These are phyloP conservation scores for Emmelina monodactyla DNA, from an alignment of 2,888 invertebrate species.

Conservation along the genomic window DNA sequence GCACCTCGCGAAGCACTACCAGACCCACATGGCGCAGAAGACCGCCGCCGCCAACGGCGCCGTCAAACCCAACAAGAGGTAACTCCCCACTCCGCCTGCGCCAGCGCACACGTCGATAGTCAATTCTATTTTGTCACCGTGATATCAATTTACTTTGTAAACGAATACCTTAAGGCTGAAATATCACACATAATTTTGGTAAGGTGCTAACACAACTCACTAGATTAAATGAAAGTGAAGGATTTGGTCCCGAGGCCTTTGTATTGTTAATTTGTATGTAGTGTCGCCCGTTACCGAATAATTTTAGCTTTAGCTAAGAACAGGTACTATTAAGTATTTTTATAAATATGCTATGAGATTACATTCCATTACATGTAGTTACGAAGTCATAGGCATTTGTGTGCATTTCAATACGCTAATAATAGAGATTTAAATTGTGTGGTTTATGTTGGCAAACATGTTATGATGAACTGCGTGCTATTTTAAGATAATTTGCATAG, in stretches of 20 bases:
- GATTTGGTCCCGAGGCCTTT: conserved; percentile 38
- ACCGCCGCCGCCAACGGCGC: conserved; percentile 73
- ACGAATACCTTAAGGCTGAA: conserved; percentile 57
- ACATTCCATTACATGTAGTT: conserved; percentile 5
- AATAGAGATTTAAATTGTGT: not conserved
- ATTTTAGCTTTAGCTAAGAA: conserved; percentile 51
- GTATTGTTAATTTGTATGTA: conserved; percentile 60
- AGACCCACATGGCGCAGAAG: conserved; percentile 90
- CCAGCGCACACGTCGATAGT: conserved; percentile 46
- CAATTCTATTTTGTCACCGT: conserved; percentile 53
- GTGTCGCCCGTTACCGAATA: conserved; percentile 64
- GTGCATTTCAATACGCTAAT: conserved; percentile 23
- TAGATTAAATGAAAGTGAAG: conserved; percentile 25
- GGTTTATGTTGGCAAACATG: conserved; percentile 1
- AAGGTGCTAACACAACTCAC: conserved; percentile 59
- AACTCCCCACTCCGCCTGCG: conserved; percentile 36
- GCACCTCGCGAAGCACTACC: conserved; percentile 91
- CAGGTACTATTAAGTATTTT: conserved; percentile 36
- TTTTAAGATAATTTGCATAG: conserved; percentile 12
- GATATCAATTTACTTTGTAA: conserved; percentile 42
- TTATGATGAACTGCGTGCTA: no score
- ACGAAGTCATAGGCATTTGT: conserved; percentile 30
- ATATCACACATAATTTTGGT: conserved; percentile 60
- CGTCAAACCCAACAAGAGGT: conserved; percentile 61
- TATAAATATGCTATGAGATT: conserved; percentile 23